Evolutionary conservation across 1,140 invertebrate genomes (phyloP).

Genomic region (Saccostrea cuccullata): DNA sequence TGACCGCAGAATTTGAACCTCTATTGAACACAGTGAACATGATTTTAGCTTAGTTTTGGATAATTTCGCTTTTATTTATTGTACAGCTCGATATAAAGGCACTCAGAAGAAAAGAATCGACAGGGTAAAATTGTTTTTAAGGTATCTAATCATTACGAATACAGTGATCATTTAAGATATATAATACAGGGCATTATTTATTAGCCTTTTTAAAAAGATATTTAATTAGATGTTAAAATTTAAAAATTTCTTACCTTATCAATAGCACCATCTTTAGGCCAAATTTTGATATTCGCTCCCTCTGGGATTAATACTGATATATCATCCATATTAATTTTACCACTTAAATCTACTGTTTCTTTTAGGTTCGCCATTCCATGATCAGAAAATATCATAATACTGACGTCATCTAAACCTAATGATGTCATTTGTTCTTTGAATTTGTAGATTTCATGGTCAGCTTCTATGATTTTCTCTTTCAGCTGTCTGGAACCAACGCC

Average conservation of each 20-base stretch:
- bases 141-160: too few relatives aligned
- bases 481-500: constrained; percentile 63
- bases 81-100: too few relatives aligned
- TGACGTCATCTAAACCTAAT: constrained; percentile 67
- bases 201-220: too few relatives aligned
- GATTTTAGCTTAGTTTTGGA: too few relatives aligned
- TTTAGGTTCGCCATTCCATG: constrained; percentile 78
- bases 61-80: too few relatives aligned
- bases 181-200: too few relatives aligned
- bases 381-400: constrained; percentile 79
- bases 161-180: too few relatives aligned
- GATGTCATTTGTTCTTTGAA: constrained; percentile 64
- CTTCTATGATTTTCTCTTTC: constrained; percentile 58
- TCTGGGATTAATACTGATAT: constrained; percentile 70
- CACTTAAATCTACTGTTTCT: constrained; percentile 65
- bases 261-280: constrained; percentile 60
- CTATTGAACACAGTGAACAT: too few relatives aligned
- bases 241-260: constrained; percentile 61
- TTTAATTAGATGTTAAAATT: too few relatives aligned
- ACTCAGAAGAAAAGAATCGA: too few relatives aligned
- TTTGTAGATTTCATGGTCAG: constrained; percentile 68
- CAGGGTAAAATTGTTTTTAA: too few relatives aligned
- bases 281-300: constrained; percentile 73
- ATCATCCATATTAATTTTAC: constrained; percentile 66
- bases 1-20: too few relatives aligned